phyloP scores from a whole-genome alignment of 92 coral and sea anemone species.

The Porites rus region DNA sequence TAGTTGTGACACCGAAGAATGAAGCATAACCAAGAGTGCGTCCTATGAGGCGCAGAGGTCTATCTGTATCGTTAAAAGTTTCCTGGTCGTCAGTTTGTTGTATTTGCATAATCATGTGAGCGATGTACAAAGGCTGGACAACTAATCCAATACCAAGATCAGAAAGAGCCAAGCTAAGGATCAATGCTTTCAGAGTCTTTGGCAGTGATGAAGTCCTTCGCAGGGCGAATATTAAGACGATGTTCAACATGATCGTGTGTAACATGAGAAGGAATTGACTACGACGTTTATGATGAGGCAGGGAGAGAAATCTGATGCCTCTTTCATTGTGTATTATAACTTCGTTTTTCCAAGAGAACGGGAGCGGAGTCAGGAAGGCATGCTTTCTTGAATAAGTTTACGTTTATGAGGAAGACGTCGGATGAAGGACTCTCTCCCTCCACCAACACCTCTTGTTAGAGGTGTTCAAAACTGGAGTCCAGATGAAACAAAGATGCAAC shows the following conservation, averaged over 20 bases:
- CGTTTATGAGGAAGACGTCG: too few species aligned
- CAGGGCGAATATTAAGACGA: neutral
- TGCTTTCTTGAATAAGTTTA: too few species aligned
- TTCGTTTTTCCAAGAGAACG: too few species aligned
- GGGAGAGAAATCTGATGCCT: neutral
- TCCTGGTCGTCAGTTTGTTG: neutral
- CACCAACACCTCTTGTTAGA: too few species aligned
- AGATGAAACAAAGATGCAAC: too few species aligned
- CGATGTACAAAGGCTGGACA: neutral
- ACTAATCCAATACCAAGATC: slow-evolving; percentile 12
- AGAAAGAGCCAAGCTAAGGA: slow-evolving; percentile 11
- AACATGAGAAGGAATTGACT: neutral
- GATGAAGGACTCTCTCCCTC: too few species aligned
- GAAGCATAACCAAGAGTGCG: neutral
- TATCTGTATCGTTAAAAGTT: neutral
- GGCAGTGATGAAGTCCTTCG: slow-evolving; percentile 1
- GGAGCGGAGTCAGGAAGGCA: too few species aligned
- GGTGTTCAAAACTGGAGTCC: too few species aligned
- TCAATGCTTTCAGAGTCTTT: slow-evolving; percentile 4
- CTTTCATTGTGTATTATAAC: too few species aligned
- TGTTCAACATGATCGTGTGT: neutral
- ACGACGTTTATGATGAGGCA: neutral
- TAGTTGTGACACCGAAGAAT: neutral
- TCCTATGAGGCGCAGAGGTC: neutral
- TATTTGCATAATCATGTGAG: neutral